phyloP scores from a whole-genome alignment of 2,888 invertebrate genomes.

The Himalopsyche tibetana region DNA sequence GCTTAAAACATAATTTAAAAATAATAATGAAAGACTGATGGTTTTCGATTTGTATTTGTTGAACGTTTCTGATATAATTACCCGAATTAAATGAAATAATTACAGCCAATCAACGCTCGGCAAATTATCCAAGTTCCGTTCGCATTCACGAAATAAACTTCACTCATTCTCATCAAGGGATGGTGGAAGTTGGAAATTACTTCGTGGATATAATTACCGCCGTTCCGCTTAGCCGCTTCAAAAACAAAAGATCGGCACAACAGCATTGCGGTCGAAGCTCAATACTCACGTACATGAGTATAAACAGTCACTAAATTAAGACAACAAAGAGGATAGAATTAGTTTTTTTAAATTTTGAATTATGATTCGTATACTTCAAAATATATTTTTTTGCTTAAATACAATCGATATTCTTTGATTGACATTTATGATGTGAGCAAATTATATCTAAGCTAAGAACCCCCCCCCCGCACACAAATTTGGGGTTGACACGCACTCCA shows the following conservation, averaged over 20 bases:
- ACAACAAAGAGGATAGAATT: too few relatives aligned
- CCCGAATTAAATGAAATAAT: constrained; percentile 59
- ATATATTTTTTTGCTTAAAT: not conserved
- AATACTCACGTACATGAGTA: not conserved
- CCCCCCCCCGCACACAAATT: too few relatives aligned
- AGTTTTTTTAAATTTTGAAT: not conserved
- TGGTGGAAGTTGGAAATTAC: constrained; percentile 55
- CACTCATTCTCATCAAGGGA: constrained; percentile 37
- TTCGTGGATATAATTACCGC: constrained; percentile 57
- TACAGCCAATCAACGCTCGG: constrained; percentile 56
- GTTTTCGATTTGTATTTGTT: not conserved
- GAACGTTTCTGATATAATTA: constrained; percentile 56
- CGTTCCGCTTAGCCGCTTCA: not conserved
- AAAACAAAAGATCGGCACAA: constrained; percentile 24
- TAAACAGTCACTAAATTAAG: too few relatives aligned
- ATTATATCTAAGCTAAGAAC: too few relatives aligned
- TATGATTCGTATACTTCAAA: not conserved
- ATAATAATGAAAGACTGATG: too few relatives aligned
- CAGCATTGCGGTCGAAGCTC: not conserved
- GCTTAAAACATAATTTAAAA: too few relatives aligned
- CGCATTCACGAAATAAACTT: constrained; percentile 32
- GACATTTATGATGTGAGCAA: too few relatives aligned
- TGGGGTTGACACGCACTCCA: too few relatives aligned
- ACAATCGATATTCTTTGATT: too few relatives aligned
- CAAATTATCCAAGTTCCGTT: constrained; percentile 35